A percentile compares a stretch with the other conserved stretches of the same genome.
Conservation (phyloP, 2,888 invertebrate genomes). For the Aporophyla lueneburgensis region DNA sequence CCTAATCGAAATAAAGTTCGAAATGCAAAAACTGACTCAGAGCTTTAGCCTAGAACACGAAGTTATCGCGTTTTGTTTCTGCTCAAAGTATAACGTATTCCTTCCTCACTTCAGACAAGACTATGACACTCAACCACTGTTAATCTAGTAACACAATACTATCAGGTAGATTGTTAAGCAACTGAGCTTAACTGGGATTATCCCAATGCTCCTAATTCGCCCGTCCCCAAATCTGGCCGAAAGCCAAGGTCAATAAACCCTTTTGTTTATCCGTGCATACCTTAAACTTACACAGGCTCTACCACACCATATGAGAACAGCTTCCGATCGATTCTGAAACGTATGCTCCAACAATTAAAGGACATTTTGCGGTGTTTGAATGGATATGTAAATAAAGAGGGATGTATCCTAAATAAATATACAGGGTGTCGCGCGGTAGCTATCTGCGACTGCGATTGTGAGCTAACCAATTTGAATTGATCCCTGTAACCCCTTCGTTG, state of each 20-base stretch:
- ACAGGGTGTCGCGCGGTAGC: conserved; percentile 84
- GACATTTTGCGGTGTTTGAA: conserved; percentile 72
- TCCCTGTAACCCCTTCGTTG: conserved; percentile 62
- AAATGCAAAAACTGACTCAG: too few species aligned
- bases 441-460: conserved; percentile 76
- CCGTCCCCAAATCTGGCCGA: conserved; percentile 82
- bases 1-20: too few species aligned
- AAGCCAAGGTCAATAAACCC: conserved; percentile 88
- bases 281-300: conserved; percentile 77
- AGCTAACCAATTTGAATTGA: conserved; percentile 76
- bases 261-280: conserved; percentile 80
- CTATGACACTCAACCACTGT: not conserved
- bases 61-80: too few species aligned
- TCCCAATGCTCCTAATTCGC: conserved; percentile 79
- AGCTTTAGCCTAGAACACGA: too few species aligned
- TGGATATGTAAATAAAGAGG: conserved; percentile 83
- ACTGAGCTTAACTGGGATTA: conserved; percentile 73
- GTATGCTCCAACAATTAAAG: conserved; percentile 72
- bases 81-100: not conserved
- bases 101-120: not conserved
- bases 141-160: conserved; percentile 46
- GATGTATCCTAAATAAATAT: conserved; percentile 89
- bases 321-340: conserved; percentile 75
- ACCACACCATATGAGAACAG: conserved; percentile 68
- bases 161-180: conserved; percentile 55